These are phyloP conservation scores for Malacoraja senta DNA, from an alignment of 2,797 vertebrate species.

Conservation along the genomic window DNA sequence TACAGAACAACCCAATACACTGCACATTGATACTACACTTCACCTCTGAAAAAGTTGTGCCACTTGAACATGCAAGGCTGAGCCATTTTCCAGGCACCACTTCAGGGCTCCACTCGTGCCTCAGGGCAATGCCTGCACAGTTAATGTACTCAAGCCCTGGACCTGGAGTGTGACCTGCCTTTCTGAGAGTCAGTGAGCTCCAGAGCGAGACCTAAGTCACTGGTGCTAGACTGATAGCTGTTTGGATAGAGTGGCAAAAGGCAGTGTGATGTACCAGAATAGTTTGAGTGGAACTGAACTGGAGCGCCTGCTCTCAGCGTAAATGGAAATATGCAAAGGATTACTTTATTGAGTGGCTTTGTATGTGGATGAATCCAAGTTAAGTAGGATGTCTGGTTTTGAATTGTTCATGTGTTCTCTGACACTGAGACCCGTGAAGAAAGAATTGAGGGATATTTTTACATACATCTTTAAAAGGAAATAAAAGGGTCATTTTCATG, in stretches of 20 bases:
- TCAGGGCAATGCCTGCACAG: background rate
- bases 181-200: background rate
- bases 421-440: background rate
- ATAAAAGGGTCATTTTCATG: background rate
- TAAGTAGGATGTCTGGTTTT: too few relatives aligned
- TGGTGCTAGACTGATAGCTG: background rate
- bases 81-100: background rate
- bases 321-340: background rate
- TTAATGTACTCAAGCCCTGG: background rate
- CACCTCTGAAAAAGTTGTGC: too few relatives aligned
- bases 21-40: too few relatives aligned
- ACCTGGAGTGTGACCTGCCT: too few relatives aligned
- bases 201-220: background rate
- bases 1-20: too few relatives aligned
- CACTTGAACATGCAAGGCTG: too few relatives aligned
- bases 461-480: background rate
- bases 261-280: background rate
- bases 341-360: background rate
- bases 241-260: background rate
- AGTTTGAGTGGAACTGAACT: background rate
- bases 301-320: background rate
- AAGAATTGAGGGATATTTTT: background rate
- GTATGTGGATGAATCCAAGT: background rate
- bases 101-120: background rate
- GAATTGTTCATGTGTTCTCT: background rate